Evolutionary conservation across 1,140 invertebrate species (phyloP).

Genomic region (Brevipalpus yothersi): DNA sequence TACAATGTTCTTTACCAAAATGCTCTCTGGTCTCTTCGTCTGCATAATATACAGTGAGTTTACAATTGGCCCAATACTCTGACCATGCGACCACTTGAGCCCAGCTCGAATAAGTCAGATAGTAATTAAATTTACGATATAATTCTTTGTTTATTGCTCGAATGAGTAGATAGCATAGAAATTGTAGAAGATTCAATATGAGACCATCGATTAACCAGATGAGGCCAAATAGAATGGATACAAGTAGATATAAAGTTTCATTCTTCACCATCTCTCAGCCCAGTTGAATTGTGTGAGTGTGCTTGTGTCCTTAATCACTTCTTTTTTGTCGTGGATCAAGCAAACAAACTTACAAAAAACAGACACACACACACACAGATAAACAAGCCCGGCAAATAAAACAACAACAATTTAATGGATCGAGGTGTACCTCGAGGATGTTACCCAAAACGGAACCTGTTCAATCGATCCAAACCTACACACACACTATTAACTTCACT

Average conservation of each 20-base stretch:
- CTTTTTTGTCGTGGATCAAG: too few species aligned
- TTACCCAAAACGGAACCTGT: too few species aligned
- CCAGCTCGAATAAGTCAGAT: conserved; percentile 64
- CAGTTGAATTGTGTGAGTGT: too few species aligned
- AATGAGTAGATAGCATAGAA: conserved; percentile 42
- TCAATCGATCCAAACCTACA: too few species aligned
- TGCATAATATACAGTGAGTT: conserved; percentile 45
- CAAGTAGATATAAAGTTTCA: background rate
- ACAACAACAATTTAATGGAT: too few species aligned
- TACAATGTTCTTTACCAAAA: conserved; percentile 63
- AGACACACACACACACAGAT: too few species aligned
- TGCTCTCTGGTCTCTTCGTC: conserved; percentile 47
- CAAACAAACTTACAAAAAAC: too few species aligned
- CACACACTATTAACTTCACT: too few species aligned
- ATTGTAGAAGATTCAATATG: conserved; percentile 55
- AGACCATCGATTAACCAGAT: conserved; percentile 47
- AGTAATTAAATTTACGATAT: conserved; percentile 73
- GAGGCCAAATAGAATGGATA: background rate
- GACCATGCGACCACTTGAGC: conserved; percentile 68
- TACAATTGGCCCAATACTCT: conserved; percentile 71
- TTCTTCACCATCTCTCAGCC: too few species aligned
- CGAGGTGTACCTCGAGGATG: too few species aligned
- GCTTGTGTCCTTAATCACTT: too few species aligned
- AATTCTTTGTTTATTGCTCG: conserved; percentile 43
- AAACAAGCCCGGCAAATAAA: too few species aligned